phyloP scores from a whole-genome alignment of 2,888 invertebrate species.

The Conistra vaccinii region DNA sequence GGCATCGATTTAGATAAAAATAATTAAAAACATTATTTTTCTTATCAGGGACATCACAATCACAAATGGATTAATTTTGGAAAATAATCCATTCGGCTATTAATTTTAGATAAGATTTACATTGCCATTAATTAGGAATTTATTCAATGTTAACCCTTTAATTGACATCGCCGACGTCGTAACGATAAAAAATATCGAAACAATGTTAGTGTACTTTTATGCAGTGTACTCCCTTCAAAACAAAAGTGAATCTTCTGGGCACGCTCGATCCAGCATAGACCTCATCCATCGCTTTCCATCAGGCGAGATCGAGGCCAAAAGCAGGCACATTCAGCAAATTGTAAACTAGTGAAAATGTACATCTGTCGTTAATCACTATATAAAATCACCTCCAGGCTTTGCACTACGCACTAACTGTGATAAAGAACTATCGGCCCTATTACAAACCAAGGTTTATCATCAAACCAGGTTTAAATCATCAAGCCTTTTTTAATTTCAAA shows the following conservation, averaged over 20 bases:
- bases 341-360: not conserved
- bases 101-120: slow-evolving; percentile 8
- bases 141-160: not conserved
- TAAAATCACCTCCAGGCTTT: not conserved
- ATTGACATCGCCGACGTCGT: not conserved
- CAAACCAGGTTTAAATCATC: no score
- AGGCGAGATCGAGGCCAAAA: no score
- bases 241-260: no score
- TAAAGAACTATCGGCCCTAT: not conserved
- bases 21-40: not conserved
- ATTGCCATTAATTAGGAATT: not conserved
- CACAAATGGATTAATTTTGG: slow-evolving; percentile 7
- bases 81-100: not conserved
- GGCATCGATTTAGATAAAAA: slow-evolving; percentile 10
- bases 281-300: no score
- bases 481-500: no score
- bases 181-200: not conserved
- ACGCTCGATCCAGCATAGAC: no score
- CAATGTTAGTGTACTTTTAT: not conserved
- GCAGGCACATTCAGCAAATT: no score
- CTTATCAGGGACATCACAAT: slow-evolving; percentile 1
- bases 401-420: not conserved
- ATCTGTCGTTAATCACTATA: not conserved
- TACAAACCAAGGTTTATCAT: no score
- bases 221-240: no score